phyloP scores from a whole-genome alignment of 2,888 invertebrate genomes.

The Cybosia mesomella region DNA sequence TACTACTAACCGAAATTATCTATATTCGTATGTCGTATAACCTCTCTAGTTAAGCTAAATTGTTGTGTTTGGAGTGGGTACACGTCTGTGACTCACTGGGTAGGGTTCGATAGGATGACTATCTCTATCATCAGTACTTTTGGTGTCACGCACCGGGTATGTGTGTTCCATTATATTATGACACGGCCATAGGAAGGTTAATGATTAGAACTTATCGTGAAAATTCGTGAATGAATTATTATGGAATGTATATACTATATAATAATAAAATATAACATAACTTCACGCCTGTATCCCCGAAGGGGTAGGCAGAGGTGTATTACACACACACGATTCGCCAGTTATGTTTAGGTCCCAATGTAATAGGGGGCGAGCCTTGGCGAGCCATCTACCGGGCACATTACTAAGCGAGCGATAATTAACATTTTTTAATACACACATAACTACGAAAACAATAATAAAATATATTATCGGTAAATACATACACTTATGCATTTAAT shows the following conservation, averaged over 20 bases:
- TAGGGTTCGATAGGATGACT: not conserved
- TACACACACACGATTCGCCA: too few relatives aligned
- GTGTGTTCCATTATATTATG: not conserved
- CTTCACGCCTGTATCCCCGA: too few relatives aligned
- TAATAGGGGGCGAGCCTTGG: too few relatives aligned
- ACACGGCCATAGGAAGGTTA: not conserved
- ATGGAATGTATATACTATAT: not conserved
- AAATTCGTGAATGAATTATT: not conserved
- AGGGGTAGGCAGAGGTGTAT: too few relatives aligned
- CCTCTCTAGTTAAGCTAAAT: not conserved
- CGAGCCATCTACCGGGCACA: too few relatives aligned
- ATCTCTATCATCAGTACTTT: not conserved
- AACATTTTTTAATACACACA: too few relatives aligned
- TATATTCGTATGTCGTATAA: not conserved
- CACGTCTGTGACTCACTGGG: not conserved
- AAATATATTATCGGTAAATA: not conserved
- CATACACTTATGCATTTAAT: not conserved
- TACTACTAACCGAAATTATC: not conserved
- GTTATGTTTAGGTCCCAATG: too few relatives aligned
- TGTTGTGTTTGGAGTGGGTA: not conserved
- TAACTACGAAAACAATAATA: too few relatives aligned
- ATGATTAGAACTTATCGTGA: not conserved
- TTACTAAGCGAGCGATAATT: too few relatives aligned
- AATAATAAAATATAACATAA: not conserved
- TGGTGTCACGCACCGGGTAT: not conserved